A percentile compares a stretch with the other conserved stretches of the same genome.
Conservation (phyloP, 2,888 invertebrate genomes). For the Andrena camellia region DNA sequence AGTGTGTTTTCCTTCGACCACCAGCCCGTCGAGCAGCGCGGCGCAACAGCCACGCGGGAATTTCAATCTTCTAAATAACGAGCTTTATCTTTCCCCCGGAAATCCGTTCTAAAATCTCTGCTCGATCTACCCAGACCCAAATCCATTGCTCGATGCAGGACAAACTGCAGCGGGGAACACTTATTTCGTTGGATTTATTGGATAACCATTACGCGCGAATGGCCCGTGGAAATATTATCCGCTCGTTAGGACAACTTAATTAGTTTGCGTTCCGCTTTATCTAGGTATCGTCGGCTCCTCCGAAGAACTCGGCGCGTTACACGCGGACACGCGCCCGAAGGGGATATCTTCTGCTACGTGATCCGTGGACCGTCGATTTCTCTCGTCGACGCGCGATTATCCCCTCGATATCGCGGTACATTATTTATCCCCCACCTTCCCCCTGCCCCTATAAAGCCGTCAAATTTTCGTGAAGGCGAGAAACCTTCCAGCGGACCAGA, state of each 20-base stretch:
- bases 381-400: constrained; percentile 73
- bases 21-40: background rate
- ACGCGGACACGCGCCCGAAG: constrained; percentile 7
- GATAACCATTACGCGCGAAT: constrained; percentile 23
- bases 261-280: constrained; percentile 23
- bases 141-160: background rate
- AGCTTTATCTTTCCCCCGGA: background rate
- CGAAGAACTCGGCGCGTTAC: constrained; percentile 22
- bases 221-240: constrained; percentile 38
- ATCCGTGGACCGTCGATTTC: constrained; percentile 66
- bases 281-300: constrained; percentile 23
- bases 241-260: constrained; percentile 24
- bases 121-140: background rate
- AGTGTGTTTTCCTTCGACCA: background rate
- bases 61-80: background rate
- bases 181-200: constrained; percentile 45
- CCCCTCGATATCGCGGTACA: constrained; percentile 73
- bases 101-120: no score
- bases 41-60: background rate
- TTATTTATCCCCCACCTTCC: constrained; percentile 71
- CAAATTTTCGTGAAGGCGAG: constrained; percentile 63
- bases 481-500: constrained; percentile 54
- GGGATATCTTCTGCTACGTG: constrained; percentile 43
- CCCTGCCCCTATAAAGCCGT: constrained; percentile 54
- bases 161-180: background rate